Conservation (phyloP, 2,797 vertebrate species). For the Selene dorsalis region DNA sequence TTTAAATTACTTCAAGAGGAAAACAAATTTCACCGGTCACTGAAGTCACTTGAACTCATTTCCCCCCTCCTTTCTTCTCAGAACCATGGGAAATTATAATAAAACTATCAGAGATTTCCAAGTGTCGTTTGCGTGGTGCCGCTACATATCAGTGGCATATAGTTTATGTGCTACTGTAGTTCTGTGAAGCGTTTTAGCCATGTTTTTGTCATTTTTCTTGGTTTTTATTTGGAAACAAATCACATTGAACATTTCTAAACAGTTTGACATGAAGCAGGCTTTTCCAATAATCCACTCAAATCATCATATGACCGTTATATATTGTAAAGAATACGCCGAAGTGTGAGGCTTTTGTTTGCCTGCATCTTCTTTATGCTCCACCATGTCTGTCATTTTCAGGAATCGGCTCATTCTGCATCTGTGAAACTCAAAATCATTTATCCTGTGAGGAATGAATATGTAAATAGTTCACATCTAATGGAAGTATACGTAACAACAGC, state of each 20-base stretch:
- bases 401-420: conserved; percentile 21
- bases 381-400: conserved; percentile 3
- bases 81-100: conserved; percentile 49
- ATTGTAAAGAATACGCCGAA: conserved; percentile 4
- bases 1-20: conserved; percentile 63
- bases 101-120: conserved; percentile 29
- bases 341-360: conserved; percentile 11
- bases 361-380: conserved; percentile 19
- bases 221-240: background rate
- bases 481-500: conserved; percentile 55
- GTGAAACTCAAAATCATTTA: conserved; percentile 43
- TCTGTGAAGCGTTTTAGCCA: background rate
- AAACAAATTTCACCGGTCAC: conserved; percentile 63
- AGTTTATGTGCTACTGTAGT: conserved; percentile 5
- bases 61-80: conserved; percentile 35
- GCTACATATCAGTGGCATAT: background rate
- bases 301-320: conserved; percentile 16
- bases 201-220: conserved; percentile 14
- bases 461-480: conserved; percentile 68
- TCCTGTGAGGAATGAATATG: conserved; percentile 51
- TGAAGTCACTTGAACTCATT: conserved; percentile 61
- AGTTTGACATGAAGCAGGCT: conserved; percentile 23
- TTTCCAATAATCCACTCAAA: conserved; percentile 19
- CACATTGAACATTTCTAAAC: conserved; percentile 8
- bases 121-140: conserved; percentile 17